Base-by-base conservation (phyloP, 2,797 vertebrate genomes). In the Meda fulgida region DNA sequence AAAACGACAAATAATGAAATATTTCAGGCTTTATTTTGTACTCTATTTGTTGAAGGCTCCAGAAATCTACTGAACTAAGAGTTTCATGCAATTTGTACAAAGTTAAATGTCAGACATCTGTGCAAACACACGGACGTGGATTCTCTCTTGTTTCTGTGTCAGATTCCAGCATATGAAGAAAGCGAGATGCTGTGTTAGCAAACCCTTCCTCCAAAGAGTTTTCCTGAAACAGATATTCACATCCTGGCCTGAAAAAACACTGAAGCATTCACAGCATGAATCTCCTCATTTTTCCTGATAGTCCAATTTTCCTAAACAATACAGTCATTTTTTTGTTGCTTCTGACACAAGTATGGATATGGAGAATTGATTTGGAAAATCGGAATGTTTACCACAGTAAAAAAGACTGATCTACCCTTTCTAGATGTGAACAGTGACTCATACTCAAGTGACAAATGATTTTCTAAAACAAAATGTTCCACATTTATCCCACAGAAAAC, bases 221-320 rank as follows among this genome's bases (percentile, higher is more conserved):
- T 81, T 55, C 40, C 51, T 29, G 16, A 55, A 71, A 70, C 48
- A 31, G 58, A 78, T 65, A 78, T 63, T 46, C 77, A 46, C 38
- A 21, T 65, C 58, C 66, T 43, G n/a, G 67, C 67, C 36, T 31
- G 34, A 81, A 71, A 55, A 71, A 81, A 71, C 79, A 29, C 69
- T 26, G 16, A 29, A 40, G 58, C 76, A 29, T 55, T 81, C 65
- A 11, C 21, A 80, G 78, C 26, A 38, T 69, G 26, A 60, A 36
- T 10, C 7, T 40, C 66, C 34, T 29, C 4, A n/a, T 67, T n/a
- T 9, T 5, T 40, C 16, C 5, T 18, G 3, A 66, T 43, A 60
- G 31, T 65, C 2, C 71, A 48, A 73, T 10, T 26, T 34, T 38
- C 31, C 13, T 31, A n/a, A 16, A 48, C 23, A 34, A 65, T 26